These are phyloP conservation scores for Isurus oxyrinchus DNA, from an alignment of 2,113 vertebrate species.

Conservation along the genomic window DNA sequence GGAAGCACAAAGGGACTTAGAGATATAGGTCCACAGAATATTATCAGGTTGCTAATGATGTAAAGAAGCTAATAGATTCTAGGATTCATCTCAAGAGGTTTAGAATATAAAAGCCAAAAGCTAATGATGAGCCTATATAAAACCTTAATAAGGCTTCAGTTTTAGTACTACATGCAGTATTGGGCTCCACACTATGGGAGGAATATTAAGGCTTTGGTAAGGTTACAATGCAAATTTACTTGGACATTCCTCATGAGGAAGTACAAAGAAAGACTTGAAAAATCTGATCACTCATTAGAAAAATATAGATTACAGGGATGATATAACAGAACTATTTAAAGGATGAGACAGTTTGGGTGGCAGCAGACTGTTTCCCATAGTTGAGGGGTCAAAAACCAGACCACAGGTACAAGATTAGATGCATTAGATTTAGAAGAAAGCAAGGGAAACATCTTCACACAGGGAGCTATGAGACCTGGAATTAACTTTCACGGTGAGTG, in stretches of 20 bases:
- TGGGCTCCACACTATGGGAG: background rate
- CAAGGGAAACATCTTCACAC: background rate
- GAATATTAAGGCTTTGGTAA: background rate
- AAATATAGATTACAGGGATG: background rate
- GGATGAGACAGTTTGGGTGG: background rate
- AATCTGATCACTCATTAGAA: background rate
- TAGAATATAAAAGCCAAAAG: background rate
- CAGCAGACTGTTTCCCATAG: background rate
- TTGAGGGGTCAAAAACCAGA: background rate
- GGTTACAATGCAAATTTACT: background rate
- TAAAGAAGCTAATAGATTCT: constrained; percentile 9
- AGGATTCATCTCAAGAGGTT: background rate
- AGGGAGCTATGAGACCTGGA: background rate
- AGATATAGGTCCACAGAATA: background rate
- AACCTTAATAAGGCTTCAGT: background rate
- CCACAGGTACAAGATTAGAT: background rate
- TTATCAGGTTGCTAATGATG: background rate
- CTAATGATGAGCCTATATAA: background rate
- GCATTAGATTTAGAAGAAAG: background rate
- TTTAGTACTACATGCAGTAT: background rate
- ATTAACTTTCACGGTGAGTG: background rate
- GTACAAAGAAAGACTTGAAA: background rate
- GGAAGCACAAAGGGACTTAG: background rate
- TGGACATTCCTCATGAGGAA: background rate
- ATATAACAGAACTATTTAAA: background rate